These are phyloP conservation scores for Heliconius aoede DNA, from an alignment of 2,888 invertebrate species.

Conservation along the genomic window DNA sequence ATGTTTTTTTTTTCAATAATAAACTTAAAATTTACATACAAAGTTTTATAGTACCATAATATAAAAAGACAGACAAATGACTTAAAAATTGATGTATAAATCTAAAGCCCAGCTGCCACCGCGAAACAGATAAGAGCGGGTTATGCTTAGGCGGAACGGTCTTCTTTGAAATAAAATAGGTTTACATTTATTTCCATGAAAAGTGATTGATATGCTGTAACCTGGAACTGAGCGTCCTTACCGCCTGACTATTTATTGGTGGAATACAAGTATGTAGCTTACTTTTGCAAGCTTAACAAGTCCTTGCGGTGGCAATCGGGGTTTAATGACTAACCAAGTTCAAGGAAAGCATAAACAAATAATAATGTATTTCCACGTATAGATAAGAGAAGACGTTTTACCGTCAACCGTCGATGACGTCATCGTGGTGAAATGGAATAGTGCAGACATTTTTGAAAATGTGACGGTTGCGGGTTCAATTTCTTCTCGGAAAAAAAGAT, in stretches of 20 bases:
- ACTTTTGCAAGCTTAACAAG: too few species aligned
- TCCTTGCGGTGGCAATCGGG: neutral
- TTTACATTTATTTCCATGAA: too few species aligned
- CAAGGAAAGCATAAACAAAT: conserved; percentile 39
- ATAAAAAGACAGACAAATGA: neutral
- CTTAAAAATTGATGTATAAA: conserved; percentile 14
- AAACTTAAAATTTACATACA: conserved; percentile 7
- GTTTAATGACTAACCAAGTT: conserved; percentile 35
- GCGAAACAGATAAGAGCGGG: too few species aligned
- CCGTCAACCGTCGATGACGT: neutral
- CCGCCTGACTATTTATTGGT: neutral
- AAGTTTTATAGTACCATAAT: neutral
- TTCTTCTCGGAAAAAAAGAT: neutral
- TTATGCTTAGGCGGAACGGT: too few species aligned
- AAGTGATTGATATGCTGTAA: too few species aligned
- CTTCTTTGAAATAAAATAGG: too few species aligned
- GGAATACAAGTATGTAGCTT: neutral
- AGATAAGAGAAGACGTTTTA: conserved; percentile 21
- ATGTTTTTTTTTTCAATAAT: neutral
- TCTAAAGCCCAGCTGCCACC: too few species aligned
- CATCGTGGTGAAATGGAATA: neutral
- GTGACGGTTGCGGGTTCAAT: neutral
- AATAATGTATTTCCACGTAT: conserved; percentile 31
- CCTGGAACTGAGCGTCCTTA: neutral
- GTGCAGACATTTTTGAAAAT: neutral